These are phyloP conservation scores for Cylloceria caligata DNA, from an alignment of 2,888 invertebrate species.

Conservation along the genomic window DNA sequence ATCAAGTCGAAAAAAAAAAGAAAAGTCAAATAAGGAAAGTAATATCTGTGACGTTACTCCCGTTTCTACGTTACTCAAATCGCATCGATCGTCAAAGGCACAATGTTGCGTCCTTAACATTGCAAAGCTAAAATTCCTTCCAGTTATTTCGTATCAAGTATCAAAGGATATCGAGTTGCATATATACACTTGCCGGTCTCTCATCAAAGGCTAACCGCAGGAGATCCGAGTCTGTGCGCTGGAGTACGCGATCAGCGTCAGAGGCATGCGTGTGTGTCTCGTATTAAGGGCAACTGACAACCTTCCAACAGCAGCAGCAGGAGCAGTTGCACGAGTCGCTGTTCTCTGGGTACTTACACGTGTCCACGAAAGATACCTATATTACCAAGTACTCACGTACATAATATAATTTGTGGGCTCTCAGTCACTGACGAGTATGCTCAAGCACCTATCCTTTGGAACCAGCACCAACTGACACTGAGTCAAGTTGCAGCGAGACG, in stretches of 20 bases:
- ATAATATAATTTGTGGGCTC: constrained; percentile 9
- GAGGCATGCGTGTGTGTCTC: constrained; percentile 20
- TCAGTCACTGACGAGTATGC: constrained; percentile 1
- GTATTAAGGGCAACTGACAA: constrained; percentile 43
- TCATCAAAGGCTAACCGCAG: constrained; percentile 37
- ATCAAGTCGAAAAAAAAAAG: not conserved
- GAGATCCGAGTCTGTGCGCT: constrained; percentile 10
- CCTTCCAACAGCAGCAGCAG: constrained; percentile 3
- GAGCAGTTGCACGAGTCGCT: constrained; percentile 1
- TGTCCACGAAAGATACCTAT: constrained; percentile 4
- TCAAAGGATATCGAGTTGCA: constrained; percentile 28
- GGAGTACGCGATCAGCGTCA: constrained; percentile 9
- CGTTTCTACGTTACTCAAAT: constrained; percentile 2
- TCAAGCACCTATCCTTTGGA: not conserved
- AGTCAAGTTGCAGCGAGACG: too few species aligned
- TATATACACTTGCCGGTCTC: constrained; percentile 21
- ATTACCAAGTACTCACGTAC: too few species aligned
- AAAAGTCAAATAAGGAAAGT: not conserved
- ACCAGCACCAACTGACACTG: constrained; percentile 21
- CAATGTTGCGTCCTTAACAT: not conserved
- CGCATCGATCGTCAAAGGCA: constrained; percentile 1
- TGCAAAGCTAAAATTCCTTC: not conserved
- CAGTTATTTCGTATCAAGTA: not conserved
- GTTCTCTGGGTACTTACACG: constrained; percentile 26
- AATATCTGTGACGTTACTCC: not conserved